Base-by-base conservation (phyloP, 2,888 invertebrate genomes). In the Nephrocerus scutellatus region DNA sequence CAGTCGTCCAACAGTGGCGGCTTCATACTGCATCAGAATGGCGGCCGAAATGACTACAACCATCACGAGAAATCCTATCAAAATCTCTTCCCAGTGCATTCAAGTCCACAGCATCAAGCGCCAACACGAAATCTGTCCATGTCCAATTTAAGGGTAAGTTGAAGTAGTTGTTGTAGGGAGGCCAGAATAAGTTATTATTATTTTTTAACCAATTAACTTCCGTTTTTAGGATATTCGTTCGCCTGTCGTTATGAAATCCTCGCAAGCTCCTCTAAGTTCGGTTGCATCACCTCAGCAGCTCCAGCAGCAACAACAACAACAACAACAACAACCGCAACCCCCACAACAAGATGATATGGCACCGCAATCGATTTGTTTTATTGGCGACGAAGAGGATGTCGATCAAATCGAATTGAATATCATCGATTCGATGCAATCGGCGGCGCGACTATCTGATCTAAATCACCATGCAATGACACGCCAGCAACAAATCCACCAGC, bases 291-390 rank as follows among this genome's bases (percentile, higher is more conserved):
- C n/a, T n/a, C n/a, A n/a, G n/a, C n/a, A n/a, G n/a, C n/a, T n/a
- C n/a, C n/a, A n/a, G n/a, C n/a, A n/a, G n/a, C n/a, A n/a, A n/a
- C n/a, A n/a, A n/a, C 31, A 39, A 23, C 2, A 20, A 18, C 12
- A 16, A 9, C 45, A 50, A 44, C 45, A 33, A 2, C 33, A 33
- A 33, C 41, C 48, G 9, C 51, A 61, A 48, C 44, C 50, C 30
- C 78, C 80, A 28, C 81, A 80, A 19, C 77, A 81, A 37, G 88
- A 87, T 60, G 88, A 88, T 60, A 90, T 91, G 89, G 89, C 88
- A 55, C 90, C 91, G 0, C 91, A 91, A 64, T 89, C 85, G 70
- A 90, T 91, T 57, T 90, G 89, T 38, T 91, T 91, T 60, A 89
- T 90, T 52, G 89, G 88, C 59, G 80, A 77, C 64, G 75, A 77